Conservation (phyloP, 2,797 vertebrate genomes). For the Anguilla marmorata region DNA sequence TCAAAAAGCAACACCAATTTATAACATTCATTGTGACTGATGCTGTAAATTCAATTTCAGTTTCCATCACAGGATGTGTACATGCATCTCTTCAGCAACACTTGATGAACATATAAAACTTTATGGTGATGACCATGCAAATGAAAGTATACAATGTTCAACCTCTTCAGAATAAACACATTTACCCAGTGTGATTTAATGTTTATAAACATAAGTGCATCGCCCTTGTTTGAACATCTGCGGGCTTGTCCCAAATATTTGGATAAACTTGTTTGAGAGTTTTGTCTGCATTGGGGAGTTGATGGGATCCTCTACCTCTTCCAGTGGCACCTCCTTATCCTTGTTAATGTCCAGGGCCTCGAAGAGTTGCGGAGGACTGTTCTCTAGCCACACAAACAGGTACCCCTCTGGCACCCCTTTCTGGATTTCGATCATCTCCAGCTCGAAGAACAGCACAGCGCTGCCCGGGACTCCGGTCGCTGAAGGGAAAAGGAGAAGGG, state of each 20-base stretch:
- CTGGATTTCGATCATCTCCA: constrained; percentile 83
- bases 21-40: background rate
- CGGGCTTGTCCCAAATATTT: background rate
- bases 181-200: too few relatives aligned
- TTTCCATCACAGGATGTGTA: background rate
- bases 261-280: background rate
- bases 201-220: too few relatives aligned
- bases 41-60: background rate
- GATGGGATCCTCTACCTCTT: constrained; percentile 73
- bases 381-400: constrained; percentile 88
- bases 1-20: background rate
- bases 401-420: constrained; percentile 93
- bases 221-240: too few relatives aligned
- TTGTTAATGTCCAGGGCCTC: constrained; percentile 83
- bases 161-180: background rate
- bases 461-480: constrained; percentile 85
- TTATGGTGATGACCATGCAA: background rate
- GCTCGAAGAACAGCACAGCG: constrained; percentile 86
- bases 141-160: background rate
- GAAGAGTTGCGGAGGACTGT: constrained; percentile 78
- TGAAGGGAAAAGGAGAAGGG: constrained; percentile 37
- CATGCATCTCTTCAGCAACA: background rate
- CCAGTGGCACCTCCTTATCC: constrained; percentile 76
- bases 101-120: background rate
- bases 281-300: background rate